Base-by-base conservation (phyloP, 2,888 invertebrate genomes). In the Blera fallax region DNA sequence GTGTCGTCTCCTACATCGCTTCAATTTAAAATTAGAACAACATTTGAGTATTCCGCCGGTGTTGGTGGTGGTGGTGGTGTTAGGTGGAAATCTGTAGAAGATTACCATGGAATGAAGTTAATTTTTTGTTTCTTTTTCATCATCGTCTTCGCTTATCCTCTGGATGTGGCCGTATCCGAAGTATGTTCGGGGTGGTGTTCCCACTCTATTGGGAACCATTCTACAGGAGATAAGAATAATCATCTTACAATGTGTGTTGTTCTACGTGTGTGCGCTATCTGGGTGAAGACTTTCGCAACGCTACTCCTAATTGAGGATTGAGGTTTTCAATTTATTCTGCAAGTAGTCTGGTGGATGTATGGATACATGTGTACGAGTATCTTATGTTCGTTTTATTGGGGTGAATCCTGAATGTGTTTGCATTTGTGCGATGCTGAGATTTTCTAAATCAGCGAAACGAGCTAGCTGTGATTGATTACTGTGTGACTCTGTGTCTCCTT, bases 321-420 rank as follows among this genome's bases (percentile, higher is more conserved):
- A 74, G 81, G 56, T 77, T 82, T 82, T 82, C 82, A 82, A 82
- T 82, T 82, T 82, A 82, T 77, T 77, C 77, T 65, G 10, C 29
- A 24, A 64, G 45, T n/a, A 21, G 50, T 34, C 43, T 34, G 43
- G 34, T 48, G 21, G 10, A 16, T 37, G 8, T n/a, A 14, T 3
- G 16, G 21, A 50, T 56, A 54, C 45, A 48, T 60, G 37, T 76
- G 43, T 60, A 18, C 4, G n/a, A n/a, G n/a, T n/a, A n/a, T n/a
- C n/a, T 4, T 24, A 24, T 24, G 27, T 54, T 43, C 14, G 34
- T 54, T 72, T 65, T 73, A 50, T 43, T 45, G 37, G 43, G 18
- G 10, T 10, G 24, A 29, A 37, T 16, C 5, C 37, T 37, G 27
- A 60, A 29, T 74, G 45, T 62, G 16, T 70, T 64, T 56, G 64